Conservation (phyloP, 2,113 vertebrate species). For the Chrysemys picta region DNA sequence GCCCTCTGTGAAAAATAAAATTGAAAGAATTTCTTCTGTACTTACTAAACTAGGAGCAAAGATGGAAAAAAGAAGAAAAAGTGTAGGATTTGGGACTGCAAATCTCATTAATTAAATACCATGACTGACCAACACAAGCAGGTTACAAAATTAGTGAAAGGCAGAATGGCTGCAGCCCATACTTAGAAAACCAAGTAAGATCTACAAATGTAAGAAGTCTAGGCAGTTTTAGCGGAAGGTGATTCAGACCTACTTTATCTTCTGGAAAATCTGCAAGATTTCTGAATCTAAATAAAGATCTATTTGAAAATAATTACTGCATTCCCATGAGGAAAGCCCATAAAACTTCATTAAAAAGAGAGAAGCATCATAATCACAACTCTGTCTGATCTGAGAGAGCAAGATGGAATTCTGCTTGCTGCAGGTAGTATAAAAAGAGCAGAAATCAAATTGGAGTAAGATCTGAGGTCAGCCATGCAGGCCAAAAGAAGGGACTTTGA, state of each 20-base stretch:
- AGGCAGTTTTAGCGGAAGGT: background rate
- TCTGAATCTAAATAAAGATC: background rate
- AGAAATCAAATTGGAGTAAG: constrained; percentile 27
- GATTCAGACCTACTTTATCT: background rate
- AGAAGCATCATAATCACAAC: background rate
- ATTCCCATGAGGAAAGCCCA: background rate
- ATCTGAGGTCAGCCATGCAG: constrained; percentile 18
- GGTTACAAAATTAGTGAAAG: background rate
- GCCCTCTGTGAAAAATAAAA: constrained; percentile 54
- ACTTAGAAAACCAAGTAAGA: background rate
- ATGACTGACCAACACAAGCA: background rate
- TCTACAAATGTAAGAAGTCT: background rate
- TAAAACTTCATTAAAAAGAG: background rate
- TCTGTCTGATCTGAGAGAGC: constrained; percentile 16
- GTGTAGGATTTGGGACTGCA: background rate
- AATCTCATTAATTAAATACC: background rate
- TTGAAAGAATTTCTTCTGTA: constrained; percentile 33
- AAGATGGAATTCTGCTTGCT: constrained; percentile 6
- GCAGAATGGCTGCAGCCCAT: background rate
- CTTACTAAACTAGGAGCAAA: background rate
- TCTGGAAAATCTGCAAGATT: background rate
- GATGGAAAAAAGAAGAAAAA: constrained; percentile 38
- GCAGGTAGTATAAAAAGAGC: constrained; percentile 32
- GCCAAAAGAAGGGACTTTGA: background rate
- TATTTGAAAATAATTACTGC: background rate